Evolutionary conservation across 2,797 vertebrate species (phyloP), one percentile per base, ranked within the genome.

Genomic region (Macropodus opercularis): DNA sequence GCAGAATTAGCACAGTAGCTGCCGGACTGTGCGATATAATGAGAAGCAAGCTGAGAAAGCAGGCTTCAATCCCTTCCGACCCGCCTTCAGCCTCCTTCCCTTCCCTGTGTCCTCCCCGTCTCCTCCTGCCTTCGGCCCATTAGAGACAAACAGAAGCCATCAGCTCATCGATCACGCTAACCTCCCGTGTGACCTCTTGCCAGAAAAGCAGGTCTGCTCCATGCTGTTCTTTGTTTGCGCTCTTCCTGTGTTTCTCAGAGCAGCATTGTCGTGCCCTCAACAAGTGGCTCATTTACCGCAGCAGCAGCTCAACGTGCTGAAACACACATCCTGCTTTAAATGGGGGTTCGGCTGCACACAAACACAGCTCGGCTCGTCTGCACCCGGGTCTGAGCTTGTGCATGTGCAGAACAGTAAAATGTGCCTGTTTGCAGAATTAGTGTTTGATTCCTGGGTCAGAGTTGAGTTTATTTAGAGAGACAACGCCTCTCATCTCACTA

Each of bases 221-320:
- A 26, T 15, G 64, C 65, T 64, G 56, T 19, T 79, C 79, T 86
- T 85, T 88, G 86, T 91, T 85, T 81, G 69, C 49, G 49, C 74
- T 61, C 83, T 89, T 91, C 88, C 90, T 85, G 80, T 77, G 54
- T 89, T 88, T 89, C 75, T 89, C 83, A 79, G 42, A 23, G 69
- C 74, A 41, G 85, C 84, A 87, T 88, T 91, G 89, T 89, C 73
- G 65, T 69, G 59, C 74, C 58, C 81, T 89, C 88, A 89, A 88
- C 86, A 86, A 80, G 81, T 72, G 65, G 60, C 67, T 83, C 82
- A 79, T 84, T 88, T 79, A 86, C 65, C 39, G 69, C n/a, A 58
- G 18, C 71, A 38, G 52, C 52, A 3, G 40, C 46, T 29, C 21
- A 8, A 51, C 31, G 60, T 87, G 86, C 81, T 88, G 86, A 90